Evolutionary conservation across 2,888 invertebrate genomes (phyloP).

Genomic region (Mystacides longicornis): DNA sequence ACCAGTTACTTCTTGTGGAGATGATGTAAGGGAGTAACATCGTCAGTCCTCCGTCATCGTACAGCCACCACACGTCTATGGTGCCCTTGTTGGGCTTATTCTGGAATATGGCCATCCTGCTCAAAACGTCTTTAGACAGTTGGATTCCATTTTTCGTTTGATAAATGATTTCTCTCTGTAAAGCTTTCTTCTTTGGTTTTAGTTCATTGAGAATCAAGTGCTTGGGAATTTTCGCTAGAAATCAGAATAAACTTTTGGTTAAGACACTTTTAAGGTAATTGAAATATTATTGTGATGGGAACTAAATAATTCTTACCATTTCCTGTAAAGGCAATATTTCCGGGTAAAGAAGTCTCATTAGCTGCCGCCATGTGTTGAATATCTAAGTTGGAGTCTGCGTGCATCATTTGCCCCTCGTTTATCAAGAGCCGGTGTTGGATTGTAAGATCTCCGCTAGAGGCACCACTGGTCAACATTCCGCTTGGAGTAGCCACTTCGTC

Average conservation of each 20-base stretch:
- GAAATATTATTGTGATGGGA: neutral
- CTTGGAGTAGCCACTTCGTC: slow-evolving; percentile 33
- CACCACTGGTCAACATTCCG: slow-evolving; percentile 26
- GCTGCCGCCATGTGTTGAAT: slow-evolving; percentile 46
- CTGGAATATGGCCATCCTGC: slow-evolving; percentile 67
- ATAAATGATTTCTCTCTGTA: slow-evolving; percentile 45
- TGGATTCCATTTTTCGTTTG: slow-evolving; percentile 53
- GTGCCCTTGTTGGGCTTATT: slow-evolving; percentile 72
- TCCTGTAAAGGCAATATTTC: slow-evolving; percentile 13
- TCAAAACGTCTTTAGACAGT: slow-evolving; percentile 57
- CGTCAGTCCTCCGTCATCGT: slow-evolving; percentile 85
- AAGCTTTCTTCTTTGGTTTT: slow-evolving; percentile 34
- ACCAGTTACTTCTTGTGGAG: slow-evolving; percentile 70
- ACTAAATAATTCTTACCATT: slow-evolving; percentile 13
- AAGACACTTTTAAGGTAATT: too few relatives aligned
- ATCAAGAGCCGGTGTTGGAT: slow-evolving; percentile 29
- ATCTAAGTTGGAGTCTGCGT: slow-evolving; percentile 66
- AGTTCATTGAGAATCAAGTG: slow-evolving; percentile 21
- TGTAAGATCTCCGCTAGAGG: slow-evolving; percentile 36
- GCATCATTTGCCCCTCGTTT: slow-evolving; percentile 49
- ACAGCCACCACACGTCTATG: slow-evolving; percentile 95
- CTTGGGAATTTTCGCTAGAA: slow-evolving; percentile 13
- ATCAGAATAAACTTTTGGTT: neutral
- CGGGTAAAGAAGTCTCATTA: slow-evolving; percentile 27
- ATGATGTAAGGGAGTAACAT: slow-evolving; percentile 81